Evolutionary conservation across 1,140 invertebrate species (phyloP).

Genomic region (Lasaia peninsularis): DNA sequence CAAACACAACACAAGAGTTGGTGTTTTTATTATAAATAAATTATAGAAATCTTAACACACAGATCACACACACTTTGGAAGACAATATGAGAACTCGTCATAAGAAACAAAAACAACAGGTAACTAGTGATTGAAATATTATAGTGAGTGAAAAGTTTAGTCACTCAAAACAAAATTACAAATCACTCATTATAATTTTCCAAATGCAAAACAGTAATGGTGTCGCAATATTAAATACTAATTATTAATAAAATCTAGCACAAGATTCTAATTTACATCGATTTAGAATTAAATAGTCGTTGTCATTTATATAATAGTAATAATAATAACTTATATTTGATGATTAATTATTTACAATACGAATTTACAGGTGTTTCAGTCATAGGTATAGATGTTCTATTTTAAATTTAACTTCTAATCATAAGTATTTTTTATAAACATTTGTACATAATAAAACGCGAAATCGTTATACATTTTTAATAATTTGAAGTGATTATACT

Average conservation of each 20-base stretch:
- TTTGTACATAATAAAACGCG: constrained; percentile 10
- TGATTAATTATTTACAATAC: constrained; percentile 29
- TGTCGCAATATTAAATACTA: constrained; percentile 29
- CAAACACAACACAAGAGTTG: constrained; percentile 12
- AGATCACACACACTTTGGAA: constrained; percentile 70
- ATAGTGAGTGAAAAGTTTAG: constrained; percentile 21
- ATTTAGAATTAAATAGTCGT: constrained; percentile 76
- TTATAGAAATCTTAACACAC: constrained; percentile 26
- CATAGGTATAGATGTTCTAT: constrained; percentile 15
- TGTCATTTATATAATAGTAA: constrained; percentile 56
- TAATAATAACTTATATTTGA: constrained; percentile 25
- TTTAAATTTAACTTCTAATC: constrained; percentile 9
- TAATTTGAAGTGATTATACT: constrained; percentile 13
- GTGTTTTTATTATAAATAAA: constrained; percentile 22
- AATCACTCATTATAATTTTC: constrained; percentile 19
- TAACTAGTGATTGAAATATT: constrained; percentile 36
- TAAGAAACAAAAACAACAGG: constrained; percentile 29
- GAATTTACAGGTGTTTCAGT: constrained; percentile 10
- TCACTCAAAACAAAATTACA: constrained; percentile 26
- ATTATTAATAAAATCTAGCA: constrained; percentile 35
- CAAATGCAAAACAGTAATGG: constrained; percentile 22
- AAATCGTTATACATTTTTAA: constrained; percentile 14
- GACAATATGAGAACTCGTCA: constrained; percentile 57
- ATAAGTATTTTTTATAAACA: constrained; percentile 20
- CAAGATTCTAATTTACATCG: constrained; percentile 56